Evolutionary conservation across 2,888 invertebrate species (phyloP), one percentile per base, ranked within the genome.

Genomic region (Serripes groenlandicus): DNA sequence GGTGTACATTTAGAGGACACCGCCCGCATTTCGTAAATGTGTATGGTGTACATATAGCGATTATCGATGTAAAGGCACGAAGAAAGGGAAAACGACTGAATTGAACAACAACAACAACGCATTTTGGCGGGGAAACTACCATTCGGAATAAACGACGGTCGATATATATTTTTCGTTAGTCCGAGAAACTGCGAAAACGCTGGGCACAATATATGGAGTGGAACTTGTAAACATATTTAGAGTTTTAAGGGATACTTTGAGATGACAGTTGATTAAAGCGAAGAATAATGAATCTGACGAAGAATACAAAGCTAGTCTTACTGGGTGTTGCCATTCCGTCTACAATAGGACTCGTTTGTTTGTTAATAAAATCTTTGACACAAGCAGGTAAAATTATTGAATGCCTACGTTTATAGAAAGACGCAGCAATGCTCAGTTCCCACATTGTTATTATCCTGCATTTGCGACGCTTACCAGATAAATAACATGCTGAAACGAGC

Each of bases 241-340:
- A 32, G n/a, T n/a, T n/a, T n/a, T n/a, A n/a, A n/a, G n/a, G n/a
- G n/a, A n/a, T n/a, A n/a, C n/a, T 15, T 15, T 42, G 18, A 18
- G 75, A 74, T 0, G 71, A 79, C 32, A 76, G 82, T 30, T 85
- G 82, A 85, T 21, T 35, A 70, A 21, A 21, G 49, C 21, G 49
- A 3, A 21, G 15, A 23, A 87, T 84, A 81, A 62, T 88, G 30
- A 85, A 83, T 30, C 21, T 86, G 21, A 79, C 72, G 64, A 77
- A 42, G 64, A 75, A 52, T 11, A 77, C 78, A 11, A 86, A 87
- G 73, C 37, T 86, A 21, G 83, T 90, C 83, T 15, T 91, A 21
- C 83, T 93, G n/a, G 80, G 87, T 28, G 81, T 92, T 7, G 92
- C 91, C 30, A 74, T 92, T 28, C 93, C 93, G 32, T 90, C 91